phyloP scores from a whole-genome alignment of 2,888 invertebrate genomes.

The Pheosia gnoma region DNA sequence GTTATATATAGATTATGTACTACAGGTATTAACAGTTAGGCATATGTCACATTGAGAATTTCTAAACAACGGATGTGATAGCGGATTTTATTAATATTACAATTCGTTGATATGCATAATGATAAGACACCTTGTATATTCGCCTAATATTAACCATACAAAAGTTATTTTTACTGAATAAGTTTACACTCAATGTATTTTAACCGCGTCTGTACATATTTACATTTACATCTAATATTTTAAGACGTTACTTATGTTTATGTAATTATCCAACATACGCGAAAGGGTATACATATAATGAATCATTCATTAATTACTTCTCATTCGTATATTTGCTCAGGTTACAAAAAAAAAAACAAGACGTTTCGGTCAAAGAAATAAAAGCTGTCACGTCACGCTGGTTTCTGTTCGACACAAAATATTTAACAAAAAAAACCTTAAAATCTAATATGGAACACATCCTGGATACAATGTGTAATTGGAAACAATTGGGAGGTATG shows the following conservation, averaged over 20 bases:
- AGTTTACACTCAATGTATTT: conserved; percentile 48
- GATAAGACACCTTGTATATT: conserved; percentile 82
- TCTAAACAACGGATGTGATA: conserved; percentile 42
- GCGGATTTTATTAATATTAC: conserved; percentile 56
- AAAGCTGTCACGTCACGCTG: background rate
- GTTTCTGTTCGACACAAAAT: background rate
- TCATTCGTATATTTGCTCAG: conserved; percentile 19
- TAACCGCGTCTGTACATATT: conserved; percentile 70
- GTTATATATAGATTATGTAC: conserved; percentile 14
- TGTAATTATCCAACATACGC: too few relatives aligned
- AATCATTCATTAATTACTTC: conserved; percentile 15
- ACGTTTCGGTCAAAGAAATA: conserved; percentile 1
- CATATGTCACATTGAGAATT: conserved; percentile 40
- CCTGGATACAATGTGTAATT: background rate
- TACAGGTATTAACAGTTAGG: conserved; percentile 36
- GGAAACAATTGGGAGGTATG: background rate
- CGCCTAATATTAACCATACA: conserved; percentile 70
- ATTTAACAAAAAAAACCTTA: background rate
- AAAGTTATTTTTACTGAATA: conserved; percentile 58
- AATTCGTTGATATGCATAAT: conserved; percentile 83
- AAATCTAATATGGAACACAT: background rate
- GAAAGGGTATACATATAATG: conserved; percentile 11
- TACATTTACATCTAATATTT: conserved; percentile 53
- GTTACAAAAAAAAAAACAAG: conserved; percentile 15
- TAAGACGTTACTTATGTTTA: conserved; percentile 22